Evolutionary conservation across 1,140 invertebrate species (phyloP), one percentile per base, ranked within the genome.

Genomic region (Orussus abietinus): DNA sequence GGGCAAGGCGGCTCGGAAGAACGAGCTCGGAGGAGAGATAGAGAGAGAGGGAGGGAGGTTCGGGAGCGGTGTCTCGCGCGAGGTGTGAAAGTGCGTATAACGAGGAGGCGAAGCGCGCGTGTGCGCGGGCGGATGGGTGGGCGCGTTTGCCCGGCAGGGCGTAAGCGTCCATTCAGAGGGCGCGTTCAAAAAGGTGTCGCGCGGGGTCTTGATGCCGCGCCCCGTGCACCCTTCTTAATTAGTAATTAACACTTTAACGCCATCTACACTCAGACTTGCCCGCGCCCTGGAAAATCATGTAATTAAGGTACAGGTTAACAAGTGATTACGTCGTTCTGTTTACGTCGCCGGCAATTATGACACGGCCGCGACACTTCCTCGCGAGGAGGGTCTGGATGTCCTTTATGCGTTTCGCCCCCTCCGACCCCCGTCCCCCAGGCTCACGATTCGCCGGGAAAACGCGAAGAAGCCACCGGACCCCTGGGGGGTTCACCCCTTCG

Each of bases 161-260:
- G 64, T 66, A 51, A 65, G 59, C 56, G 57, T 59, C 58, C 54
- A 72, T 71, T 69, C 61, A 72, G 48, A 60, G 54, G 54, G 53
- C 62, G 67, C 66, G 69, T 69, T 65, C 53, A 68, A 68, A 69
- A 64, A 64, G 60, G 66, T 66, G 64, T 64, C 62, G 58, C 62
- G 44, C 54, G 13, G 47, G 52, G 54, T 54, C 56, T 51, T 48
- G 47, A 48, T 49, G 47, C 43, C 46, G 33, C 46, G 48, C 57
- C 21, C 38, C 51, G 49, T 52, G 48, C 54, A 59, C 66, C 66
- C 65, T 72, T 61, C 71, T 72, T 71, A 71, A 74, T 74, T 72
- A 71, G 65, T 72, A 72, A 69, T 72, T 71, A 71, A 72, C 66
- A 64, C 66, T 67, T 70, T 68, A 69, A 67, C 63, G 46, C 59